These are phyloP conservation scores for Premnoplex brunnescens DNA, from an alignment of 2,797 vertebrate genomes.

Conservation along the genomic window DNA sequence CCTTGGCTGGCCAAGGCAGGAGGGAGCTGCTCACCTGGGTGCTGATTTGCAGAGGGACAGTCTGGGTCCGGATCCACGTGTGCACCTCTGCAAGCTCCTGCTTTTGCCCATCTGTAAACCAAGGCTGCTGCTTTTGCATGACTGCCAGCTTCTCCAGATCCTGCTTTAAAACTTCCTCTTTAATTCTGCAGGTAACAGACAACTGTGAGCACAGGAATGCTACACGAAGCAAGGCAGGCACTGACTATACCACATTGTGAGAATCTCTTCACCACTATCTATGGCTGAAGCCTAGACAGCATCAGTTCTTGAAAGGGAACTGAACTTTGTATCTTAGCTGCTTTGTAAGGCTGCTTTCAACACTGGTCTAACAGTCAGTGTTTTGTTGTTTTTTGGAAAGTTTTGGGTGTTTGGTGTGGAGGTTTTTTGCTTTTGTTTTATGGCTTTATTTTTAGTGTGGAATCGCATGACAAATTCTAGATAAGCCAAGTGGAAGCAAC, in stretches of 20 bases:
- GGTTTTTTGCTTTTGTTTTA: neutral
- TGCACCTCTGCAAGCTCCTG: constrained; percentile 85
- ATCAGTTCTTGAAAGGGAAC: neutral
- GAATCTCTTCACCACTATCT: neutral
- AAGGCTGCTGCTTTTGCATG: constrained; percentile 83
- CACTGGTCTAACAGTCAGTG: neutral
- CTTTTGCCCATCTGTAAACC: constrained; percentile 83
- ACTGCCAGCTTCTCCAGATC: constrained; percentile 83
- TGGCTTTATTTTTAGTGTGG: neutral
- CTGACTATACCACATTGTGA: fast-evolving
- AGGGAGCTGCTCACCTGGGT: constrained; percentile 72
- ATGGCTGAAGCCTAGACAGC: neutral
- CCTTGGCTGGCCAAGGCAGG: neutral
- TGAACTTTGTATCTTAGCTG: neutral
- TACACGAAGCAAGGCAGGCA: neutral
- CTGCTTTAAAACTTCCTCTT: constrained; percentile 82
- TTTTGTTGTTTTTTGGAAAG: neutral
- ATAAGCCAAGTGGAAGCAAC: neutral
- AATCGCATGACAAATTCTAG: neutral
- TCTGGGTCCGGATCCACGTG: constrained; percentile 82
- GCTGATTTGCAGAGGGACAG: constrained; percentile 78
- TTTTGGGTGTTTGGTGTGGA: neutral
- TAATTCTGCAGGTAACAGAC: constrained; percentile 73
- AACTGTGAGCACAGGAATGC: neutral
- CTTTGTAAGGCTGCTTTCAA: neutral